Evolutionary conservation across 2,113 vertebrate species (phyloP), one percentile per base, ranked within the genome.

Genomic region (Campylorhamphus procurvoides): DNA sequence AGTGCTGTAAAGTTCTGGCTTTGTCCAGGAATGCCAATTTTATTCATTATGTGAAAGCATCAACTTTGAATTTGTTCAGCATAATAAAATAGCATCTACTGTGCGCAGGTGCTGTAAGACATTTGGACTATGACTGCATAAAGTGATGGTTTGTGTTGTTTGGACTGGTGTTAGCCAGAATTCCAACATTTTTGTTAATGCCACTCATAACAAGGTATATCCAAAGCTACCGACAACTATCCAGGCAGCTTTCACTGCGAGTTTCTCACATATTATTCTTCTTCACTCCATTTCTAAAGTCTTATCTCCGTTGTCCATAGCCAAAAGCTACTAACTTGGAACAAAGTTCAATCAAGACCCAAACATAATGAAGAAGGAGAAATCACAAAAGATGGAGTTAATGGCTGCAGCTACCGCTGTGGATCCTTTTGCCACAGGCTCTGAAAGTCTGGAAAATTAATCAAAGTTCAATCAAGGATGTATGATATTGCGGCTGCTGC

Each of bases 361-460:
- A 90, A 95, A 97, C 92, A 95, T 97, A 96, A 96, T 96, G 94
- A 96, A 97, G 94, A 96, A 94, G 96, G 92, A 92, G 94, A 96
- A 96, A 97, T 95, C 88, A 94, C 93, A 87, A 81, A 96, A 96
- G 94, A 89, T 94, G 92, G 90, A 96, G 96, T 94, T 96, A 97
- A 96, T 96, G 96, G 96, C 93, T 97, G 88, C 62, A 24, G 94
- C 93, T 95, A 79, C 95, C 86, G n/a, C 87, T 91, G 73, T 28
- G 84, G 85, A 91, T 95, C 94, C 94, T 95, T 94, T 97, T 95
- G 96, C 93, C 95, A 96, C 78, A 94, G 94, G 90, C 94, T 96
- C 92, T 89, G 40, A 64, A 92, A 92, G 93, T 93, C 96, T 97
- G 95, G 90, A 89, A 98, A 97, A 97, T 94, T 94, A 95, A 97